Percentiles rank a stretch among this genome's conserved stretches.
These are phyloP conservation scores for Ectemnius continuus DNA, from an alignment of 2,888 invertebrate species.

Conservation along the genomic window DNA sequence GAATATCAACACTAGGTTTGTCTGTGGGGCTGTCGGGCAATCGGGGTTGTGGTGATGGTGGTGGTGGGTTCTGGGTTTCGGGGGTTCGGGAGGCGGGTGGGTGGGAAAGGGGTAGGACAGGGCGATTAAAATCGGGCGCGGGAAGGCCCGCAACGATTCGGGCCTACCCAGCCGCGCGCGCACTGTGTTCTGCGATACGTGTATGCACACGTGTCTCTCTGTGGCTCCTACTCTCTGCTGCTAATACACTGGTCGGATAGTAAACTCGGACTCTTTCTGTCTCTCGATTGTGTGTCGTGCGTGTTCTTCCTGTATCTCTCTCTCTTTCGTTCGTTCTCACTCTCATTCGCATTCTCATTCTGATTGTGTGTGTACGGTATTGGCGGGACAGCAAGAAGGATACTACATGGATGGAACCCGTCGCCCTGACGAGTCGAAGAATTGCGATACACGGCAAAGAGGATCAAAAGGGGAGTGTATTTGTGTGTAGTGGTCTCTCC, in stretches of 20 bases:
- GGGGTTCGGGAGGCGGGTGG: not conserved
- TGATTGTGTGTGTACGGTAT: no score
- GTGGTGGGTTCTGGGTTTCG: not conserved
- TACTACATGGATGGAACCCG: conserved; percentile 43
- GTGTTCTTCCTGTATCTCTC: not conserved
- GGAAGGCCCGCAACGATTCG: not conserved
- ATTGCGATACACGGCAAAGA: conserved; percentile 38
- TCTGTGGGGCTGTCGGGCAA: conserved; percentile 55
- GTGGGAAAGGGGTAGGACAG: conserved; percentile 24
- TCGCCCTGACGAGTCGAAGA: conserved; percentile 21
- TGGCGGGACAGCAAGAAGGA: conserved; percentile 42
- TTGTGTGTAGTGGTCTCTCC: conserved; percentile 35
- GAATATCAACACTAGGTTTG: conserved; percentile 77
- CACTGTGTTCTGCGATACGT: not conserved
- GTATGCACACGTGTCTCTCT: not conserved
- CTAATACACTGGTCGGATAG: conserved; percentile 25
- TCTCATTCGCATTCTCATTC: no score
- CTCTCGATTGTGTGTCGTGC: conserved; percentile 3
- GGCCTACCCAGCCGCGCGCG: not conserved
- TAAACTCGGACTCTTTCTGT: conserved; percentile 4
- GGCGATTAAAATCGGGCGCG: conserved; percentile 15
- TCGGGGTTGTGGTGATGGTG: no score
- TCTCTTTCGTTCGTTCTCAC: not conserved
- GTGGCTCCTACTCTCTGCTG: not conserved
- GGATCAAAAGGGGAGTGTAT: conserved; percentile 44